These are phyloP conservation scores for Apamea crenata DNA, from an alignment of 2,888 invertebrate species.

Conservation along the genomic window DNA sequence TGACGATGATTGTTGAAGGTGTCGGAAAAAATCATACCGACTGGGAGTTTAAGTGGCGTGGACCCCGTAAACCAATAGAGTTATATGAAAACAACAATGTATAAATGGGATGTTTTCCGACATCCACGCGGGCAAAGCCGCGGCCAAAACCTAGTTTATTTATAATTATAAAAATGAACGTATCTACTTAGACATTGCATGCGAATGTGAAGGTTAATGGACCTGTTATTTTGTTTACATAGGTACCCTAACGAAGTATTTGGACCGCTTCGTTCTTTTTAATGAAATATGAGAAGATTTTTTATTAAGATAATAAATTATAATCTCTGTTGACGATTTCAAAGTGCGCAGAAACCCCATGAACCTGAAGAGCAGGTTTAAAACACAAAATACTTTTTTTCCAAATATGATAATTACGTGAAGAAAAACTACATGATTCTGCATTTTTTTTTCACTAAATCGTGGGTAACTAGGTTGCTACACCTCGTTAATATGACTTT, in stretches of 20 bases:
- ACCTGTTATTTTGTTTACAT: not conserved
- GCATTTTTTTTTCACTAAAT: conserved; percentile 3
- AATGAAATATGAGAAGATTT: not conserved
- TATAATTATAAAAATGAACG: not conserved
- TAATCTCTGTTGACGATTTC: not conserved
- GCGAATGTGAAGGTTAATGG: conserved; percentile 19
- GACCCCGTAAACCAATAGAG: too few species aligned
- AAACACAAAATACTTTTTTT: not conserved
- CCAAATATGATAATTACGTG: not conserved
- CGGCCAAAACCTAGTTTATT: not conserved
- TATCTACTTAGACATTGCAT: not conserved
- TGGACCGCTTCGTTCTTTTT: not conserved
- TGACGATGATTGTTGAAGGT: not conserved
- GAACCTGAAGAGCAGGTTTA: not conserved
- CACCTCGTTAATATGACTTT: conserved; percentile 7
- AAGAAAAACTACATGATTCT: conserved; percentile 7
- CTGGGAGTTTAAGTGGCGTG: not conserved
- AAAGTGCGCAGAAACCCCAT: not conserved
- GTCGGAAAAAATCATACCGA: not conserved
- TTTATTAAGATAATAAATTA: not conserved
- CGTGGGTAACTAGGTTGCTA: conserved; percentile 4
- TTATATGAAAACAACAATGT: too few species aligned
- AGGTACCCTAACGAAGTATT: not conserved
- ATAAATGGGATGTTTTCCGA: not conserved
- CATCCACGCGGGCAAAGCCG: not conserved